These are phyloP conservation scores for Drosophila birchii DNA, from an alignment of 2,888 invertebrate species.

Conservation along the genomic window DNA sequence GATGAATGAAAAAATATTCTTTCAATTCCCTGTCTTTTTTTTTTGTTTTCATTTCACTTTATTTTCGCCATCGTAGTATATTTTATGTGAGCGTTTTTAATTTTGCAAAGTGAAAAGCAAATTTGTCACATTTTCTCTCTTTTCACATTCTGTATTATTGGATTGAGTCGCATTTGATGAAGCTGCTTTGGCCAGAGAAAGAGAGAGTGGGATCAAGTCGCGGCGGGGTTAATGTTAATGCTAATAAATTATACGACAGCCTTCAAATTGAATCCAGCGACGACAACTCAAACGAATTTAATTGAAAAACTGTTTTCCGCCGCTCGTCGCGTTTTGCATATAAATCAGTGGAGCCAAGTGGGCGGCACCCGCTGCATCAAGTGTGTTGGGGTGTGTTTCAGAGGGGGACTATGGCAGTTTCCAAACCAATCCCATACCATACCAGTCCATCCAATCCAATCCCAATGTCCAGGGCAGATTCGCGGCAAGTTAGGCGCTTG, in stretches of 20 bases:
- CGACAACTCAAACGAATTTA: slow-evolving; percentile 77
- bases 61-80: slow-evolving; percentile 31
- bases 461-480: slow-evolving; percentile 52
- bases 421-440: not conserved
- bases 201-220: slow-evolving; percentile 58
- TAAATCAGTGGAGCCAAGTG: slow-evolving; percentile 62
- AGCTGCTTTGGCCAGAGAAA: slow-evolving; percentile 44
- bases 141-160: slow-evolving; percentile 69
- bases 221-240: slow-evolving; percentile 76
- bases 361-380: slow-evolving; percentile 25
- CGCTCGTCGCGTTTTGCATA: slow-evolving; percentile 72
- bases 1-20: slow-evolving; percentile 68
- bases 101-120: slow-evolving; percentile 78
- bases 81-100: slow-evolving; percentile 72
- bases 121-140: slow-evolving; percentile 65
- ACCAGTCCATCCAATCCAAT: slow-evolving; percentile 18
- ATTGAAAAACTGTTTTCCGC: slow-evolving; percentile 74
- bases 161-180: slow-evolving; percentile 74
- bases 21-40: slow-evolving; percentile 9
- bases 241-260: slow-evolving; percentile 77
- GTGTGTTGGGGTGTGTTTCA: not conserved
- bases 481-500: slow-evolving; percentile 51
- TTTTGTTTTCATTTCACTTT: slow-evolving; percentile 30
- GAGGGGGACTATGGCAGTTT: slow-evolving; percentile 8
- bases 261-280: slow-evolving; percentile 76